These are phyloP conservation scores for Chaenogobius annularis DNA, from an alignment of 2,113 vertebrate genomes.

Conservation along the genomic window DNA sequence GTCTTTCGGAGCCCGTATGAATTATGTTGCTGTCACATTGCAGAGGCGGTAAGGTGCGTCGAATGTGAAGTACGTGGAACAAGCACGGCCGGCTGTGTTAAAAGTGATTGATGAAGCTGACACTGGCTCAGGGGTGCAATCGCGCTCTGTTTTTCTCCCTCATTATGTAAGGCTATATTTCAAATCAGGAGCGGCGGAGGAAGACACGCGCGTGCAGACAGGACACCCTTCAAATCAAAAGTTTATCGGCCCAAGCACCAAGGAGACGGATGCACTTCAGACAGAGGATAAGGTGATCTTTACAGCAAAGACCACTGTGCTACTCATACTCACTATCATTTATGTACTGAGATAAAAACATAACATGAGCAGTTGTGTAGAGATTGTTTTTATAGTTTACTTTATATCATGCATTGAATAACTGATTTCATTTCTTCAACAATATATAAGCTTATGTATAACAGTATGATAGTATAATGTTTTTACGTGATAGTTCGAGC, in stretches of 20 bases:
- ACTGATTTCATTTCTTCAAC: too few relatives aligned
- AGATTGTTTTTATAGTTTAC: neutral
- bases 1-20: conserved; percentile 79
- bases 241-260: conserved; percentile 71
- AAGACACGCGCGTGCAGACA: conserved; percentile 75
- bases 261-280: conserved; percentile 60
- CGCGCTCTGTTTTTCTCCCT: conserved; percentile 75
- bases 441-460: too few relatives aligned
- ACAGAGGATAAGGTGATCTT: conserved; percentile 19
- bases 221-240: conserved; percentile 75
- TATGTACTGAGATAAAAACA: neutral
- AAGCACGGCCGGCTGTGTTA: conserved; percentile 77
- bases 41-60: conserved; percentile 71
- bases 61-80: conserved; percentile 66
- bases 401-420: too few relatives aligned
- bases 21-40: conserved; percentile 77
- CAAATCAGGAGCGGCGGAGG: conserved; percentile 76
- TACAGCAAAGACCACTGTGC: neutral
- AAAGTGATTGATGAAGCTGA: conserved; percentile 87
- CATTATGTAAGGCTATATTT: conserved; percentile 82
- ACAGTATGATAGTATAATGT: too few relatives aligned
- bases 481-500: too few relatives aligned
- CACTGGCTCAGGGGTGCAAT: conserved; percentile 77
- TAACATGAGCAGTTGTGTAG: neutral
- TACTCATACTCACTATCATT: neutral